Evolutionary conservation across 2,888 invertebrate genomes (phyloP).

Genomic region (Muscina levida): DNA sequence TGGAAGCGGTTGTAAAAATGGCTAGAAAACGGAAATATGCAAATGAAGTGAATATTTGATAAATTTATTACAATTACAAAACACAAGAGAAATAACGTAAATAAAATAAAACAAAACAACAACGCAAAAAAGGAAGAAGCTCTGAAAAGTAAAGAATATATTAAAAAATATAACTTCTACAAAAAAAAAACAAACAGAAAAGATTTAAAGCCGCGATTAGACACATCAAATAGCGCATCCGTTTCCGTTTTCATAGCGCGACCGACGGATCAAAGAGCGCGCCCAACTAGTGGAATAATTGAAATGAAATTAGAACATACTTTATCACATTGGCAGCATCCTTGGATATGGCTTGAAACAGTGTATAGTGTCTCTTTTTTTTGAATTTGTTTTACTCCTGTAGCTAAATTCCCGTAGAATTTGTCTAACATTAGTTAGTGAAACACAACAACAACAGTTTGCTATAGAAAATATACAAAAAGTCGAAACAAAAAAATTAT

Average conservation of each 20-base stretch:
- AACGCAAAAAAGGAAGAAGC: slow-evolving; percentile 15
- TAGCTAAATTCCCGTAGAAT: background rate
- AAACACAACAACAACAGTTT: too few relatives aligned
- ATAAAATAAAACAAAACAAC: slow-evolving; percentile 31
- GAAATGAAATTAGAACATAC: slow-evolving; percentile 77
- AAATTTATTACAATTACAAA: slow-evolving; percentile 10
- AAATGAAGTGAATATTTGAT: slow-evolving; percentile 38
- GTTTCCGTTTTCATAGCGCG: too few relatives aligned
- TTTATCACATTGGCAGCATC: slow-evolving; percentile 74
- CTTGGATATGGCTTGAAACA: slow-evolving; percentile 76
- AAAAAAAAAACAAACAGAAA: slow-evolving; percentile 33
- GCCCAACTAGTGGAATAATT: too few relatives aligned
- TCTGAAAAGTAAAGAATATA: slow-evolving; percentile 11
- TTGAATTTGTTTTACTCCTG: background rate
- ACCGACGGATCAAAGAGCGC: too few relatives aligned
- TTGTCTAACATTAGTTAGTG: background rate
- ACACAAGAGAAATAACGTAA: slow-evolving; percentile 35
- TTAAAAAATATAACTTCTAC: background rate
- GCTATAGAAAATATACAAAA: background rate
- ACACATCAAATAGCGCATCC: too few relatives aligned
- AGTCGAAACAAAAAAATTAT: background rate
- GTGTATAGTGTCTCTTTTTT: slow-evolving; percentile 70
- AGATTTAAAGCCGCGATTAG: slow-evolving; percentile 12
- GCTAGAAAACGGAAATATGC: slow-evolving; percentile 48
- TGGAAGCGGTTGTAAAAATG: slow-evolving; percentile 72